phyloP scores from a whole-genome alignment of 2,113 vertebrate species.

The Sapayoa aenigma region DNA sequence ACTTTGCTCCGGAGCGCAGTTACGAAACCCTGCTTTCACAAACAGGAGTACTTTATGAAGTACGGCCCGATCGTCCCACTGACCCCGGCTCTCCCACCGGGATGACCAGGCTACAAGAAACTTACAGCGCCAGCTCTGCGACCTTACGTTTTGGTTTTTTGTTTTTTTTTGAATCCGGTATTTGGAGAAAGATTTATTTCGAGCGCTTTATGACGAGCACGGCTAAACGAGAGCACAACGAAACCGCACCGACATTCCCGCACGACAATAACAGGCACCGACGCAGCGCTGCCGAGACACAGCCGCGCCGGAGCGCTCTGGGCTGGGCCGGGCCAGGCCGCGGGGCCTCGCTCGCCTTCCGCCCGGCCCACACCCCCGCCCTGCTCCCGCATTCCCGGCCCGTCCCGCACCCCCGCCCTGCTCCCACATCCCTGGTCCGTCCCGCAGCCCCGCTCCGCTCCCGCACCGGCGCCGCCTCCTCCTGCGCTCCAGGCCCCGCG shows the following conservation, averaged over 20 bases:
- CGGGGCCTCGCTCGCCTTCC: neutral
- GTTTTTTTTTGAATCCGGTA: accelerated
- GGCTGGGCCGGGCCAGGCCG: too few relatives aligned
- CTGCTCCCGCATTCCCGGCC: too few relatives aligned
- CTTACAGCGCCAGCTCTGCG: accelerated
- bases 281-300: too few relatives aligned
- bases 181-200: accelerated
- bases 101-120: accelerated
- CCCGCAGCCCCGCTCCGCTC: accelerated
- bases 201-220: accelerated
- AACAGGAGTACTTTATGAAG: accelerated
- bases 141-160: neutral
- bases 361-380: accelerated
- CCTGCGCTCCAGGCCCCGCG: neutral
- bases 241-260: accelerated
- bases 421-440: too few relatives aligned
- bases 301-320: too few relatives aligned
- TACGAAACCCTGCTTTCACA: accelerated
- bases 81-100: accelerated
- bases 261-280: neutral
- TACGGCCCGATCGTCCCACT: accelerated
- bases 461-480: neutral
- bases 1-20: neutral
- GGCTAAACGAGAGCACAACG: accelerated
- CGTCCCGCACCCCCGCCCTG: too few relatives aligned